Percentiles rank a stretch among this genome's conserved stretches.
phyloP scores from a whole-genome alignment of 2,888 invertebrate species.

The Morpho helenor region DNA sequence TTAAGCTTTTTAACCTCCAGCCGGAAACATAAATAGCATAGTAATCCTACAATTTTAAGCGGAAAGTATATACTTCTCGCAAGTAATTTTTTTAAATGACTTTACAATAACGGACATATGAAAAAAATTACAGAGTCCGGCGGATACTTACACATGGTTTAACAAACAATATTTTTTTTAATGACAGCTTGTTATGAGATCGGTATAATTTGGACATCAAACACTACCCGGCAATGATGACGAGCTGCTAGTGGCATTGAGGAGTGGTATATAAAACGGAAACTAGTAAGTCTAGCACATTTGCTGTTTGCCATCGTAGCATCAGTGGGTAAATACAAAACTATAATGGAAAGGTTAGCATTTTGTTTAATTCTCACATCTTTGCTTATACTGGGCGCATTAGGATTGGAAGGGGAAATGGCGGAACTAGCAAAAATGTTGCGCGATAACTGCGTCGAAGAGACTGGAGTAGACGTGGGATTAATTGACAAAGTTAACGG shows the following conservation, averaged over 20 bases:
- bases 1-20: too few species aligned
- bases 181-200: slow-evolving; percentile 34
- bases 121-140: slow-evolving; percentile 32
- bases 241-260: slow-evolving; percentile 30
- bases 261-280: slow-evolving; percentile 35
- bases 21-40: too few species aligned
- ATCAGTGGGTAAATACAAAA: background rate
- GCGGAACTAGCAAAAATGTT: slow-evolving; percentile 60
- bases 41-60: slow-evolving; percentile 16
- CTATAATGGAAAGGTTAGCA: slow-evolving; percentile 16
- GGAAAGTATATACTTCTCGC: slow-evolving; percentile 21
- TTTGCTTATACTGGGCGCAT: slow-evolving; percentile 17
- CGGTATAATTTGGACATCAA: slow-evolving; percentile 39
- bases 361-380: slow-evolving; percentile 22
- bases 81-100: slow-evolving; percentile 46
- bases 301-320: background rate
- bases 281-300: slow-evolving; percentile 3
- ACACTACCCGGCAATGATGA: slow-evolving; percentile 22
- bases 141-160: slow-evolving; percentile 30
- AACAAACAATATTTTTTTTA: slow-evolving; percentile 24
- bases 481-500: slow-evolving; percentile 52
- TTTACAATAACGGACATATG: slow-evolving; percentile 23
- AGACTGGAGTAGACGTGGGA: slow-evolving; percentile 51
- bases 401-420: slow-evolving; percentile 57
- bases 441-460: slow-evolving; percentile 55